Percentiles rank a stretch among this genome's conserved stretches.
These are phyloP conservation scores for Saguinus midas DNA, from an alignment of 2,113 vertebrate species.

Conservation along the genomic window DNA sequence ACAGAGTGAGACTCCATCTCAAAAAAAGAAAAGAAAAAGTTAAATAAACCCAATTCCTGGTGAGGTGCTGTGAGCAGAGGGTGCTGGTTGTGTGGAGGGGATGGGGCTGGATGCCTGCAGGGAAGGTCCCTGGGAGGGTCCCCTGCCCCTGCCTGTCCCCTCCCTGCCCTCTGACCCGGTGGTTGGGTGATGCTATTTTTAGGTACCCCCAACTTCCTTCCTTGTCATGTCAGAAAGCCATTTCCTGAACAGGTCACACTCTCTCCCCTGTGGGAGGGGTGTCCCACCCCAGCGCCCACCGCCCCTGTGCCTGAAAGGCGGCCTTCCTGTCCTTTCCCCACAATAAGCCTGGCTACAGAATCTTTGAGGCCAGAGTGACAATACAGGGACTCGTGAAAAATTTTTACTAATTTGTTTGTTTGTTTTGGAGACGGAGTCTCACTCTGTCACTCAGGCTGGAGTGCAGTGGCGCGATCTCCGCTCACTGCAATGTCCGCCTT, in stretches of 20 bases:
- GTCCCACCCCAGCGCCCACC: background rate
- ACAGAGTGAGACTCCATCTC: too few species aligned
- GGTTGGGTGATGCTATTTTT: conserved; percentile 37
- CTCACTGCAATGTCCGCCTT: too few species aligned
- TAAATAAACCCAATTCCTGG: background rate
- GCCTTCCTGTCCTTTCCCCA: background rate
- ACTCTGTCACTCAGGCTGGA: too few species aligned
- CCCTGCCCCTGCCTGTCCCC: background rate
- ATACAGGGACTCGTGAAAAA: background rate
- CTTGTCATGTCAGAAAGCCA: background rate
- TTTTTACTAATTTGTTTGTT: background rate
- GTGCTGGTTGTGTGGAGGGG: background rate
- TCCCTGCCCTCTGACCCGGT: background rate
- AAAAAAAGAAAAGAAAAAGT: too few species aligned
- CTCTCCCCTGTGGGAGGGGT: background rate
- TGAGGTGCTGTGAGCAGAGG: background rate
- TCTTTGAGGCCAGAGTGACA: background rate
- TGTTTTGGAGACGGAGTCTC: too few species aligned
- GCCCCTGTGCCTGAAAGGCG: background rate
- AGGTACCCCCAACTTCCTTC: conserved; percentile 51
- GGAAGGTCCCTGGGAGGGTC: background rate
- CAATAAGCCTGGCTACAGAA: background rate
- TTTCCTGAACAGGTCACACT: conserved; percentile 24
- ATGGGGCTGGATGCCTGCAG: background rate
- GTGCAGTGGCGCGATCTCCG: too few species aligned